These are phyloP conservation scores for Pyrrhia umbra DNA, from an alignment of 2,888 invertebrate genomes.

Conservation along the genomic window DNA sequence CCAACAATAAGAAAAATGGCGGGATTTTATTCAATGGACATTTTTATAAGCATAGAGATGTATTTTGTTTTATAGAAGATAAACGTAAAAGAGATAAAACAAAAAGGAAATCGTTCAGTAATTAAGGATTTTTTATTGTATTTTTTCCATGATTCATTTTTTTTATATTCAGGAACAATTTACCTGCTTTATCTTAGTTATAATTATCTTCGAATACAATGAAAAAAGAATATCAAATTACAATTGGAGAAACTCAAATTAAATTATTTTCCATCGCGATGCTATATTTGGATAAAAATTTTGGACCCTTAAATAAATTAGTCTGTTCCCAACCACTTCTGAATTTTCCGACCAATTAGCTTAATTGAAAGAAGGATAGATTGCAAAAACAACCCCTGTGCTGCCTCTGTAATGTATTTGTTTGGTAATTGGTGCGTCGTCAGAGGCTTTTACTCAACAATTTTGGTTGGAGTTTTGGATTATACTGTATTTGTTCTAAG, in stretches of 20 bases:
- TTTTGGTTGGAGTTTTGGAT: constrained; percentile 14
- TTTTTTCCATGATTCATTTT: background rate
- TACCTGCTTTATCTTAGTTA: background rate
- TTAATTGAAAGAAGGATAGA: constrained; percentile 60
- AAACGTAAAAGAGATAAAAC: background rate
- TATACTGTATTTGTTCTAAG: constrained; percentile 15
- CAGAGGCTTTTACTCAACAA: constrained; percentile 28
- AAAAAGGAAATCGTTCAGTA: background rate
- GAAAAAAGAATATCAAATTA: constrained; percentile 3
- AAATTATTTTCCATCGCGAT: constrained; percentile 12
- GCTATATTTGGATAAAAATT: constrained; percentile 25
- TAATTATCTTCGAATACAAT: background rate
- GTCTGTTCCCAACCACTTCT: constrained; percentile 38
- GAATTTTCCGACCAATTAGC: constrained; percentile 59
- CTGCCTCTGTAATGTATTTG: constrained; percentile 49
- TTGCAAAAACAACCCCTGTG: constrained; percentile 54
- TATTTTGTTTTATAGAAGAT: background rate
- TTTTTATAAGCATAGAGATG: constrained; percentile 1
- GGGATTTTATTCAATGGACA: constrained; percentile 9
- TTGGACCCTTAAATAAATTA: constrained; percentile 39
- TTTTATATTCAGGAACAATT: background rate
- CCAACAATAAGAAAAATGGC: constrained; percentile 10
- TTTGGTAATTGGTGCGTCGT: constrained; percentile 39
- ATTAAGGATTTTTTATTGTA: background rate
- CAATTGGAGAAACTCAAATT: constrained; percentile 17